These are phyloP conservation scores for Apis laboriosa DNA, from an alignment of 1,140 invertebrate species.

Conservation along the genomic window DNA sequence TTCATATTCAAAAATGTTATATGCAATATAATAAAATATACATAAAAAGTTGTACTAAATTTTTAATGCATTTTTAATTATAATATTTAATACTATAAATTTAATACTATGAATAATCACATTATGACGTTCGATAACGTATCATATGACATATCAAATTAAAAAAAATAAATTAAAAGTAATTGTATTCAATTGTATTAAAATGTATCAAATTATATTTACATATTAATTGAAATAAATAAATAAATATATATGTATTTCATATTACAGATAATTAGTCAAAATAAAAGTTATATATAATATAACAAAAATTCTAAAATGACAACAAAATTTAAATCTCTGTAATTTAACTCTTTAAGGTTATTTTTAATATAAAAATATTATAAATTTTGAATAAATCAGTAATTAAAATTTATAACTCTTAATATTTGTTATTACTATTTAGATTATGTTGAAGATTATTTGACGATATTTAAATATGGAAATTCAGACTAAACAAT, in stretches of 20 bases:
- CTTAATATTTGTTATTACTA: not conserved
- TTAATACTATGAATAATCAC: too few species aligned
- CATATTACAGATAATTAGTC: not conserved
- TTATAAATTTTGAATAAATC: not conserved
- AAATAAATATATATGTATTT: not conserved
- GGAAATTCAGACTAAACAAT: slow-evolving; percentile 15
- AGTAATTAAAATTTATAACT: not conserved
- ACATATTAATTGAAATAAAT: not conserved
- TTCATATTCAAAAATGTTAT: not conserved
- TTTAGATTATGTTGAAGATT: not conserved
- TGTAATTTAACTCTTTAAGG: not conserved
- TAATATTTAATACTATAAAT: not conserved
- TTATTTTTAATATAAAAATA: slow-evolving; percentile 3
- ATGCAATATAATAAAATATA: not conserved
- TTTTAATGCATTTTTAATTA: not conserved
- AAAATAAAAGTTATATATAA: not conserved
- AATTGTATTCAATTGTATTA: too few species aligned
- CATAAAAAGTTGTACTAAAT: not conserved
- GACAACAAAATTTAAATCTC: not conserved
- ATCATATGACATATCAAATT: not conserved
- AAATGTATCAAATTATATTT: not conserved
- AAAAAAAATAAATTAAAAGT: not conserved
- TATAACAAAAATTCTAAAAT: not conserved
- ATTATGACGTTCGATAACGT: not conserved
- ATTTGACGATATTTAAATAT: slow-evolving; percentile 25